Base-by-base conservation (phyloP, 2,888 invertebrate genomes). In the Drosophila helvetica region DNA sequence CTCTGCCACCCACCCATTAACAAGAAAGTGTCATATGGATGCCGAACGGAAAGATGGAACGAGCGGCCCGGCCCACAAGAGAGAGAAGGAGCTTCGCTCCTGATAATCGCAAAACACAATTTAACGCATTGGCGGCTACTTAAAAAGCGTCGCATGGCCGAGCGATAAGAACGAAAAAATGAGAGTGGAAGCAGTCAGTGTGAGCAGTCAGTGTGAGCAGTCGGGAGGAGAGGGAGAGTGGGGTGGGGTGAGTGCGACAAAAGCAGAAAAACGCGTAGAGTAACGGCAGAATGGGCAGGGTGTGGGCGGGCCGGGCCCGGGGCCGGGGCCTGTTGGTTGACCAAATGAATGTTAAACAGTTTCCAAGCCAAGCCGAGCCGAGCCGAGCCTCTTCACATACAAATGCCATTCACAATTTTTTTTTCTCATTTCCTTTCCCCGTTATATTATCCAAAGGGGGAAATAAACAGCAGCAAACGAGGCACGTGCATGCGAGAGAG, bases 71-170 rank as follows among this genome's bases (percentile, higher is more conserved):
- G n/a, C n/a, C n/a, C n/a, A 64, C 52, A 70, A 70, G 42, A 55
- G 42, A 55, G 53, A 57, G 51, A n/a, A 17, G 18, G 64, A 22
- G 9, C 30, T 30, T 10, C 10, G 68, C 69, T 71, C 57, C 79
- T 84, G 82, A 84, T 86, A 83, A 86, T 81, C 79, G 80, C 80
- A 75, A 78, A 71, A 81, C 73, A 84, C 87, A 86, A 79, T 83
- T 83, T 83, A 83, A 86, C 82, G 82, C 87, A 81, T 83, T 83
- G 87, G 87, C 82, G 82, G 82, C 82, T 86, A 83, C 82, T 83
- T 86, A 83, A 86, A 82, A 83, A 79, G 87, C 81, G 82, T 86
- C 87, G 79, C 87, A 86, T 86, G 85, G 79, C 73, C 87, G 51
- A 52, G 71, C 81, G 87, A 83, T 86, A 83, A 86, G 87, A 63